Evolutionary conservation across 2,888 invertebrate species (phyloP), one percentile per base, ranked within the genome.

Genomic region (Andrena bicolor): DNA sequence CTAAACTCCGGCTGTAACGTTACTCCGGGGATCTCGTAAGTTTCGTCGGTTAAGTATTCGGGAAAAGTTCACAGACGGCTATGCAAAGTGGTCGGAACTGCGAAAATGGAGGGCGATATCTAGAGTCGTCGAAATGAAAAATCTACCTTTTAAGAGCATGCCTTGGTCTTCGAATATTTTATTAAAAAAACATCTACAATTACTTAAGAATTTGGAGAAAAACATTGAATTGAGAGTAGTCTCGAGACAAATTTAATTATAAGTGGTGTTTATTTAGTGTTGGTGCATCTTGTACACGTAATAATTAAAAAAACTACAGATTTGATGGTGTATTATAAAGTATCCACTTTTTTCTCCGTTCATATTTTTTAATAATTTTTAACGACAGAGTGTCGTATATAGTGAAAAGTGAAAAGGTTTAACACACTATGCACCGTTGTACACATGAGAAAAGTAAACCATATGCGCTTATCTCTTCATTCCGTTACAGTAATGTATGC

Each of bases 31-130:
- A 82, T 61, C 60, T 58, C 76, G 72, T 65, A 82, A 81, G 81
- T 82, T 60, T 60, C 76, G 69, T 35, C 48, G 80, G 71, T 82
- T 82, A 80, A 82, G 76, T 82, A 80, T 81, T 82, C 72, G 51
- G 69, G 81, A 82, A 82, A 82, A 82, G 76, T 82, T 76, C 76
- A 58, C 63, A 28, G 76, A 82, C 69, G 32, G 70, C 51, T 76
- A 82, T 76, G 82, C 76, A 82, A 82, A 82, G 71, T 26, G 72
- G 76, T 49, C 28, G 53, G 63, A 80, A 48, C 61, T 58, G 58
- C 13, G 81, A 41, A 69, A 80, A 81, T 70, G 74, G 74, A 65
- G 48, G 73, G 53, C 58, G 81, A 74, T 81, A 74, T 70, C 74
- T 53, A 16, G 72, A 79, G 64, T 73, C 51, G 63, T 69, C 53